Conservation (phyloP, 2,797 vertebrate genomes). For the Eulemur albifrons region DNA sequence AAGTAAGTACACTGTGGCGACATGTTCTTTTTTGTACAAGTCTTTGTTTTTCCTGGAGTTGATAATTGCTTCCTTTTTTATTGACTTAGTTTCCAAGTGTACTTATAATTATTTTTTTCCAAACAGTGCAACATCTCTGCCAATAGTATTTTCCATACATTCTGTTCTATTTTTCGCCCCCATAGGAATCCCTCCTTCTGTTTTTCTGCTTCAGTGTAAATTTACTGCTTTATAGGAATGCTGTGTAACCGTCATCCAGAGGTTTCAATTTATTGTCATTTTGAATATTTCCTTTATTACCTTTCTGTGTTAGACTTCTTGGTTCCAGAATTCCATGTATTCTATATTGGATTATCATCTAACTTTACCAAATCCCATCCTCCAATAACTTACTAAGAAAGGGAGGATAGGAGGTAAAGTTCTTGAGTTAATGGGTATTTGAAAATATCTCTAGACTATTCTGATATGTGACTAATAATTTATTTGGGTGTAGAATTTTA, state of each 20-base stretch:
- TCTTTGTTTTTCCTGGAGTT: constrained; percentile 8
- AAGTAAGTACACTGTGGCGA: background rate
- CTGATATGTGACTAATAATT: background rate
- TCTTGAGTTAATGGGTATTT: background rate
- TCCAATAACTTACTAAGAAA: constrained; percentile 5
- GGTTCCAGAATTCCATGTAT: background rate
- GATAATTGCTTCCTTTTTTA: constrained; percentile 20
- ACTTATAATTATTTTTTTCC: background rate
- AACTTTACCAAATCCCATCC: background rate
- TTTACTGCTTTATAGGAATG: background rate
- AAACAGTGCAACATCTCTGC: background rate
- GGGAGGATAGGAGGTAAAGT: background rate
- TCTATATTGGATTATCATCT: background rate
- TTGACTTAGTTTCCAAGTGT: background rate
- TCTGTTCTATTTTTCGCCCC: background rate
- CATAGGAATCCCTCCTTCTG: background rate
- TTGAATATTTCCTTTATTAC: constrained; percentile 6
- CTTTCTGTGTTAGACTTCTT: background rate
- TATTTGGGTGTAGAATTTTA: constrained; percentile 11
- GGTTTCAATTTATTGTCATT: background rate
- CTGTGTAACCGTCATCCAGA: background rate
- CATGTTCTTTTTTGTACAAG: background rate
- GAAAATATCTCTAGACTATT: background rate
- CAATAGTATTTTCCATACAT: background rate
- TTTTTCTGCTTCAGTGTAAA: background rate